Conservation (phyloP, 2,113 vertebrate genomes). For the Vicugna pacos region DNA sequence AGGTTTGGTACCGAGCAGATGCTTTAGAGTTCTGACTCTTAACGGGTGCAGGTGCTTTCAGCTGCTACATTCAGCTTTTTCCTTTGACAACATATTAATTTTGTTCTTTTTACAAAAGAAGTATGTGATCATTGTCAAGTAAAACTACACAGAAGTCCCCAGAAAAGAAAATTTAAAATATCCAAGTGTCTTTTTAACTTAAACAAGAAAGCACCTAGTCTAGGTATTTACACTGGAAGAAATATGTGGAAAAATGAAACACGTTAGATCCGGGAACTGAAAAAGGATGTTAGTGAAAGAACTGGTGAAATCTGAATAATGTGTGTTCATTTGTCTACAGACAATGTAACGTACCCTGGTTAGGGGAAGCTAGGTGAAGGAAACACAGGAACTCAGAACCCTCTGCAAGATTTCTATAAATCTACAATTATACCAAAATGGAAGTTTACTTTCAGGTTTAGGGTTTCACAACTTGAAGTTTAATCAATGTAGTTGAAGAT, state of each 20-base stretch:
- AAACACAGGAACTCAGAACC: not conserved
- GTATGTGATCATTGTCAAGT: not conserved
- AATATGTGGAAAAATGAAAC: not conserved
- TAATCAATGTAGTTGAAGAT: not conserved
- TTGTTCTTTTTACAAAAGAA: not conserved
- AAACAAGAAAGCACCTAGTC: not conserved
- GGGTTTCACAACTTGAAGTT: not conserved
- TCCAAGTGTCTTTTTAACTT: not conserved
- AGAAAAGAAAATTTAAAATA: not conserved
- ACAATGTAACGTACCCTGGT: not conserved
- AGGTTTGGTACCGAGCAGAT: conserved; percentile 11
- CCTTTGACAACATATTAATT: not conserved
- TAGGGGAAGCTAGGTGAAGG: not conserved
- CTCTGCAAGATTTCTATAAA: not conserved
- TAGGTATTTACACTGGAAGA: conserved; percentile 1
- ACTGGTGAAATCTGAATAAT: not conserved
- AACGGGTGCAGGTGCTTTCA: rapidly evolving
- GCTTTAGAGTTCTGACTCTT: not conserved
- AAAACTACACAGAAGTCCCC: not conserved
- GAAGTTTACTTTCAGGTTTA: not conserved
- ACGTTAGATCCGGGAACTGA: not conserved
- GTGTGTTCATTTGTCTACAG: not conserved
- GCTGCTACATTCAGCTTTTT: not conserved
- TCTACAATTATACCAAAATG: not conserved
- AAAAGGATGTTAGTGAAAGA: not conserved